Evolutionary conservation across 2,113 vertebrate genomes (phyloP).

Genomic region (Sturnira hondurensis): DNA sequence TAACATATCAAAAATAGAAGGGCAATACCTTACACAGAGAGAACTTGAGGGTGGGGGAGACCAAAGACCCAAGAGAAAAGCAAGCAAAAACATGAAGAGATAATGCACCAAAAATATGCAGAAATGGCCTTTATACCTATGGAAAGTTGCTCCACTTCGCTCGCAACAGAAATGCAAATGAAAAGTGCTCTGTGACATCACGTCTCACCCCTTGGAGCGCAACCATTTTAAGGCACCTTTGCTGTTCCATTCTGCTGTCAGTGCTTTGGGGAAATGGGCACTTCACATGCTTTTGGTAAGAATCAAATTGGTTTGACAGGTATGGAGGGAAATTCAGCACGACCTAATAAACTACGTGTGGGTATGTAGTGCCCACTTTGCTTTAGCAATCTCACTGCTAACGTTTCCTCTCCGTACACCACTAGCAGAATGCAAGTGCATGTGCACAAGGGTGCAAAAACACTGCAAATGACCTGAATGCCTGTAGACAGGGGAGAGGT

Average conservation of each 20-base stretch:
- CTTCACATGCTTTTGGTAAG: background rate
- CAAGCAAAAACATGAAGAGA: background rate
- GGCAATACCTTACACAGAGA: background rate
- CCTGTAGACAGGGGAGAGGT: fast-evolving
- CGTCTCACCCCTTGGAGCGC: fast-evolving
- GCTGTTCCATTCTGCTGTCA: too few relatives aligned
- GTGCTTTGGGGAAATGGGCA: background rate
- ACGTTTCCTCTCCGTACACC: background rate
- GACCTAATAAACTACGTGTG: fast-evolving
- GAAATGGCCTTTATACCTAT: background rate
- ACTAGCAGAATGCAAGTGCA: fast-evolving
- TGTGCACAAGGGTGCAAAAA: background rate
- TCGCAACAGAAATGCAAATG: background rate
- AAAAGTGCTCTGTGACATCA: fast-evolving
- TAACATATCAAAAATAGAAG: background rate
- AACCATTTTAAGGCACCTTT: background rate
- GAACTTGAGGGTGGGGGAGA: fast-evolving
- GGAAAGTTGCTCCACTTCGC: background rate
- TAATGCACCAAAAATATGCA: background rate
- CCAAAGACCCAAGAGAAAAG: background rate
- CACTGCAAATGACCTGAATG: background rate
- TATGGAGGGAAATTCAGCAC: background rate
- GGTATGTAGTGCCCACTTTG: fast-evolving
- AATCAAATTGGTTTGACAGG: too few relatives aligned
- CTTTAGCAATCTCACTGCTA: background rate